Base-by-base conservation (phyloP, 2,888 invertebrate genomes). In the Prostheceraeus crozeri region DNA sequence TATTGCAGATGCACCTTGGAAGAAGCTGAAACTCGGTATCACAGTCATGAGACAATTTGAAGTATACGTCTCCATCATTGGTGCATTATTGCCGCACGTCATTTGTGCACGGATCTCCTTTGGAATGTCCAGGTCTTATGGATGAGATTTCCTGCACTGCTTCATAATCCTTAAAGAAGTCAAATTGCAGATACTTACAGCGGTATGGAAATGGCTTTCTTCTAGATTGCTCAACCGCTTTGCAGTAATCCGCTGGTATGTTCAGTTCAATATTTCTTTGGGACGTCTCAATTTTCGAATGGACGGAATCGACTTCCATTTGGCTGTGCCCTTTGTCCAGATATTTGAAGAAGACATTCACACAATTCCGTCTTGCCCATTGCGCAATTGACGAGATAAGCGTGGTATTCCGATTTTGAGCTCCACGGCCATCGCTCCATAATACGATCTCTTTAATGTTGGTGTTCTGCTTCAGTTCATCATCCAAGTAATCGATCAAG, bases 131-230 rank as follows among this genome's bases (percentile, higher is more conserved):
- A 25, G 48, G 48, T 48, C 48, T 23, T 25, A 48, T 48, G 48
- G 48, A 48, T 28, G 48, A 48, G 23, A 48, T 23, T 23, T 48
- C 25, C 48, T 48, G 48, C 23, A 28, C 27, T 23, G 48, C 48
- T 28, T 48, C n/a, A 40, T 40, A 40, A 40, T 40, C 19, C 48
- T 48, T 21, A 48, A 48, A 48, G 23, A 48, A 48, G 10, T 6
- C 27, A 28, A 25, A 48, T 23, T 48, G 48, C 23, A 48, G 48
- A 48, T 48, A 48, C 27, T 48, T 48, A 14, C 11, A 19, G 23
- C 27, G 48, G 27, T 48, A 48, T 28, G 48, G 48, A 48, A 28
- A 11, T 48, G 48, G 48, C 4, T 6, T 6, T 19, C n/a, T 14
- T 14, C 23, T 10, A 6, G 48, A 11, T 11, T 48, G 11, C 11